Evolutionary conservation across 2,797 vertebrate genomes (phyloP).

Genomic region (Eulemur coronatus): DNA sequence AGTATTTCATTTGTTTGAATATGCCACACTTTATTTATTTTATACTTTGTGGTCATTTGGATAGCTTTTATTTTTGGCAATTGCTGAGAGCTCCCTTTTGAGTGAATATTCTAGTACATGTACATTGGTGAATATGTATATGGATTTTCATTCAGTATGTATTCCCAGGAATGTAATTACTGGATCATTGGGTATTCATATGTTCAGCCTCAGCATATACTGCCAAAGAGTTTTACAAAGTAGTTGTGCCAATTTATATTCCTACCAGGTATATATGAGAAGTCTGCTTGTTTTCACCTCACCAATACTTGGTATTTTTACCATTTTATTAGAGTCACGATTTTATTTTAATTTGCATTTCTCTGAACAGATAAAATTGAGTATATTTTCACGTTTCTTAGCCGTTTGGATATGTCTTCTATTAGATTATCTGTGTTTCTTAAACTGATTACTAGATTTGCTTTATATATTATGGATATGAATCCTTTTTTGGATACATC

Average conservation of each 20-base stretch:
- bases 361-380: not conserved
- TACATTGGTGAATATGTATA: not conserved
- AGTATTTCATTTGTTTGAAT: not conserved
- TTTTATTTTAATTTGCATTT: conserved; percentile 6
- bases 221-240: not conserved
- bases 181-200: not conserved
- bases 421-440: not conserved
- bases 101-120: not conserved
- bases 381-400: not conserved
- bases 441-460: not conserved
- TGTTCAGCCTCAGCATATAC: not conserved
- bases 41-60: not conserved
- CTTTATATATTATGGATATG: not conserved
- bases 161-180: not conserved
- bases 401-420: not conserved
- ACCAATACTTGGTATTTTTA: not conserved
- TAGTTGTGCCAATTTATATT: not conserved
- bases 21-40: not conserved
- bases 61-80: not conserved
- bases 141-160: not conserved
- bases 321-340: not conserved
- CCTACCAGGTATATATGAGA: not conserved
- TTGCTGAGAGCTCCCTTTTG: not conserved
- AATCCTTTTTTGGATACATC: not conserved
- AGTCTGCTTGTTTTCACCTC: not conserved